A percentile compares a stretch with the other conserved stretches of the same genome.
These are phyloP conservation scores for Anolis apletophallus DNA, from an alignment of 2,797 vertebrate genomes.

Conservation along the genomic window DNA sequence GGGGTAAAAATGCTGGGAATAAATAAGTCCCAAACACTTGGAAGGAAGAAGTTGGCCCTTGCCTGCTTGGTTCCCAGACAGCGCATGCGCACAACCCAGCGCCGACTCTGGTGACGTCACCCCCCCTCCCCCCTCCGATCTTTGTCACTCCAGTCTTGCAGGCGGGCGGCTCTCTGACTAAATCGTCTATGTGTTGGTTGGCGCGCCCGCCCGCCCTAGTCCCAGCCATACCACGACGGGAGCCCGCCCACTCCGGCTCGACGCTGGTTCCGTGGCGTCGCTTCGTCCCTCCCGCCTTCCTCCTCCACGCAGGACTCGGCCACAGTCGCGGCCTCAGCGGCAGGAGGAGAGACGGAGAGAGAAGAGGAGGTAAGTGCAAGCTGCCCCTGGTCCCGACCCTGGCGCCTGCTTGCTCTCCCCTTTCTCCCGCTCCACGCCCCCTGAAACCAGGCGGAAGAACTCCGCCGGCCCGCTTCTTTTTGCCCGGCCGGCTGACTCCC, in stretches of 20 bases:
- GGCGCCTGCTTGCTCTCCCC: not conserved
- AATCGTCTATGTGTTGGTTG: no score
- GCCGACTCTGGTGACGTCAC: slow-evolving; percentile 51
- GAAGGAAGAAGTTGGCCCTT: not conserved
- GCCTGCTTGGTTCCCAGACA: not conserved
- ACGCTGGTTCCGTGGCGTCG: not conserved
- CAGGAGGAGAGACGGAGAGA: no score
- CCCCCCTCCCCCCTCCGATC: not conserved
- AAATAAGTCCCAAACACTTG: not conserved
- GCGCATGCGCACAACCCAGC: slow-evolving; percentile 12
- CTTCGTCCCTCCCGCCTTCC: not conserved
- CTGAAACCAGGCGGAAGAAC: no score
- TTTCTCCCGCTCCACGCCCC: no score
- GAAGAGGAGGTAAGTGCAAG: slow-evolving; percentile 13
- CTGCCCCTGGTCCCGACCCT: not conserved
- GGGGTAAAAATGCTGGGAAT: no score
- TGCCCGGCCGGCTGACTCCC: no score
- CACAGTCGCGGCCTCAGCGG: slow-evolving; percentile 25
- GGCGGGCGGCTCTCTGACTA: slow-evolving; percentile 26
- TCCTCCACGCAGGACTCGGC: not conserved
- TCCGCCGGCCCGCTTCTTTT: no score
- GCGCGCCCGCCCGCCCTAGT: not conserved
- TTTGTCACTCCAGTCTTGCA: not conserved
- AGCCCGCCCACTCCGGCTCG: slow-evolving; percentile 1
- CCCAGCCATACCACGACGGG: not conserved